A percentile compares a stretch with the other conserved stretches of the same genome.
These are phyloP conservation scores for Hiodon alosoides DNA, from an alignment of 2,113 vertebrate species.

Conservation along the genomic window DNA sequence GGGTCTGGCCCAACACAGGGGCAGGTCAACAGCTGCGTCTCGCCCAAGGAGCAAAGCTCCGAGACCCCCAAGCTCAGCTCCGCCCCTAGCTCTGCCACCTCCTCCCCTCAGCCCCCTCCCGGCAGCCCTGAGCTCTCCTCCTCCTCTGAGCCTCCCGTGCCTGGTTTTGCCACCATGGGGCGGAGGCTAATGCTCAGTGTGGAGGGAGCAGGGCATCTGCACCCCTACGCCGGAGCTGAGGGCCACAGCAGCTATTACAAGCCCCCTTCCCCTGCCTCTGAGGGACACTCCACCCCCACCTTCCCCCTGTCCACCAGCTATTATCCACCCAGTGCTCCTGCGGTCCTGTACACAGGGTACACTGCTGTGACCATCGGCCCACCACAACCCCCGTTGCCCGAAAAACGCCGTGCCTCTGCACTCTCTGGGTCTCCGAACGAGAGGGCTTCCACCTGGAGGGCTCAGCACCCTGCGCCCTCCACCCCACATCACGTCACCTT, in stretches of 20 bases:
- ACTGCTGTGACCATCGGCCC: constrained; percentile 52
- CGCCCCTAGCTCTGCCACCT: constrained; percentile 41
- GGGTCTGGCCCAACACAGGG: not conserved
- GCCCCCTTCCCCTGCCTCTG: constrained; percentile 35
- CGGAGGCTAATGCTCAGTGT: constrained; percentile 59
- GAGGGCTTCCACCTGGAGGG: constrained; percentile 35
- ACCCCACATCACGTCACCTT: constrained; percentile 72
- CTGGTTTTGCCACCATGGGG: constrained; percentile 64
- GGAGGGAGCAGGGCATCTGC: constrained; percentile 31
- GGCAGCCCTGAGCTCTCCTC: constrained; percentile 61
- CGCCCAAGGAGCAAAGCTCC: constrained; percentile 19
- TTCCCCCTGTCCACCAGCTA: constrained; percentile 56
- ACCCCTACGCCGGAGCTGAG: constrained; percentile 40
- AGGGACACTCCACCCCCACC: constrained; percentile 57
- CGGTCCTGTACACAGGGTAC: constrained; percentile 40
- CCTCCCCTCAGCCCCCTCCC: constrained; percentile 41
- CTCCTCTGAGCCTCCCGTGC: constrained; percentile 53
- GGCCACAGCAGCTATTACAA: constrained; percentile 32
- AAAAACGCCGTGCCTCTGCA: constrained; percentile 63
- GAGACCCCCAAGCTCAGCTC: constrained; percentile 37
- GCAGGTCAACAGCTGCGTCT: constrained; percentile 38
- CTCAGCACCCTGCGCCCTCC: constrained; percentile 33
- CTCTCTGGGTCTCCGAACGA: constrained; percentile 43
- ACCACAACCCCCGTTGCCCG: constrained; percentile 73
- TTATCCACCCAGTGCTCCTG: constrained; percentile 37